Conservation (phyloP, 2,797 vertebrate species). For the Cryptoprocta ferox region DNA sequence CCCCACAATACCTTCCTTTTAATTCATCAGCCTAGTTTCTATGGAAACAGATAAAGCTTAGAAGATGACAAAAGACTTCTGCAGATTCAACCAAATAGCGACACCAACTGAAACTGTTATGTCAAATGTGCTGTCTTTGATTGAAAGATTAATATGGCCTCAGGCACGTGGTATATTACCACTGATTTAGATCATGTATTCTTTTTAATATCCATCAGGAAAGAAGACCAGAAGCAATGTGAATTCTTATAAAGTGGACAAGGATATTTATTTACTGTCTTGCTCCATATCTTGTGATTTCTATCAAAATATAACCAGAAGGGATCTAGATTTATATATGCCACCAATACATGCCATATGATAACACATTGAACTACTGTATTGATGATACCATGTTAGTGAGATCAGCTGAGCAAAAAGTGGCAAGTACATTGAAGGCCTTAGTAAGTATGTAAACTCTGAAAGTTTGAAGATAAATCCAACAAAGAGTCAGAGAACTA, state of each 20-base stretch:
- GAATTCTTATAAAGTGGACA: neutral
- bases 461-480: neutral
- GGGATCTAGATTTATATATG: neutral
- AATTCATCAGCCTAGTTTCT: conserved; percentile 55
- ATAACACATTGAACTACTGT: neutral
- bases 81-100: conserved; percentile 9
- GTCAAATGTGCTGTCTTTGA: neutral
- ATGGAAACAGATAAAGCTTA: conserved; percentile 40
- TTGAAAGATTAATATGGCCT: neutral
- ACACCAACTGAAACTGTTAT: neutral
- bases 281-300: neutral
- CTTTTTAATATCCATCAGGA: neutral
- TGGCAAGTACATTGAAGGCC: neutral
- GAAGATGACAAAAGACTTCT: conserved; percentile 29
- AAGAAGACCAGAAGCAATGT: neutral
- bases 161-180: neutral
- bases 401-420: neutral
- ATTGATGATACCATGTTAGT: neutral
- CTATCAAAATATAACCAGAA: neutral
- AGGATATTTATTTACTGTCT: neutral
- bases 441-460: neutral
- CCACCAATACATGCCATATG: neutral
- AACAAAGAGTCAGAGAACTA: neutral
- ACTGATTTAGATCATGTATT: neutral
- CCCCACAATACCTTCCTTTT: neutral